Base-by-base conservation (phyloP, 2,113 vertebrate genomes). In the Raphicerus campestris region DNA sequence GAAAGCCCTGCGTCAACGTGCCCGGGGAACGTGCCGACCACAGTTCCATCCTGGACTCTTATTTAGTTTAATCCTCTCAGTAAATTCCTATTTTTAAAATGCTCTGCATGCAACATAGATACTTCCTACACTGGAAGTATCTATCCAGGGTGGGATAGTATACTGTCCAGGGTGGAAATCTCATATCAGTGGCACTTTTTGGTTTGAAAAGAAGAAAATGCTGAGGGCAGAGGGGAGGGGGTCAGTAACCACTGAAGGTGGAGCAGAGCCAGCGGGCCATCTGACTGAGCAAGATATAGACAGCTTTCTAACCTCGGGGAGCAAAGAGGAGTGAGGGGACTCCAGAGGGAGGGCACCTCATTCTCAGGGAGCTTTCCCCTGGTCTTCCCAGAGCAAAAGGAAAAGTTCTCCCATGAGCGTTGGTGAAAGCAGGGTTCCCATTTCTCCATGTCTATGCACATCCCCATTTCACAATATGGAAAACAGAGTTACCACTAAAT, bases 31-130 rank as follows among this genome's bases (percentile, higher is more conserved):
- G 35, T 11, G 13, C 28, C 17, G 84, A 73, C 53, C 66, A 66
- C 0, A 81, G n/a, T 35, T 60, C 56, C 87, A 94, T 53, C 22
- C 78, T 26, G 5, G 91, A 80, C 19, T 85, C 66, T 70, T 47
- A 6, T 35, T 92, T 63, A n/a, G 42, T 47, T 87, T 85, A 63
- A 91, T 73, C 58, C 30, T 70, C 66, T 94, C 61, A 28, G 24
- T 86, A 94, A 94, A 94, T 60, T 55, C 51, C 39, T 87, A 45
- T 85, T 93, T 95, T 92, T 80, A 39, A 89, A 91, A 95, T 73
- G 60, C 30, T 91, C 66, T 51, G 26, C 66, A 39, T 88, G 53
- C 70, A 85, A 89, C 49, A 55, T 26, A 10, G 95, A 56, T 85
- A 66, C 49, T 63, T 89, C 63, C 80, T 84, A 60, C 85, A 20